Base-by-base conservation (phyloP, 2,113 vertebrate genomes). In the Callithrix jacchus region DNA sequence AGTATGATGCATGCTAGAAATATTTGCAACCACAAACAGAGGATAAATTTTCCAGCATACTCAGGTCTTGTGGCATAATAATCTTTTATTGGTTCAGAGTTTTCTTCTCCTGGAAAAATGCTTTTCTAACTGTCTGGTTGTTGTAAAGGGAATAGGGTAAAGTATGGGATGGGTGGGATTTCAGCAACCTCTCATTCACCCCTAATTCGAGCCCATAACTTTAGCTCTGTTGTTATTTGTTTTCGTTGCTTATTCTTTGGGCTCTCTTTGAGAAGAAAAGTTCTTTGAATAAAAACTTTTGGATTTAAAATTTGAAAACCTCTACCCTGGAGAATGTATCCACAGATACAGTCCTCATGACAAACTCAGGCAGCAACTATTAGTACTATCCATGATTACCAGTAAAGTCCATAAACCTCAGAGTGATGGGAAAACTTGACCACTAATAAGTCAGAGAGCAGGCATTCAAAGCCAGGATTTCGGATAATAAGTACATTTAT, bases 161-260 rank as follows among this genome's bases (percentile, higher is more conserved):
- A 2, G 27, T 11, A 11, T 3, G 18, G 27, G 3, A 5, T 13
- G 2, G 11, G 4, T 16, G 7, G 40, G 9, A 27, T 45, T 7
- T 6, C 12, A 42, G 6, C 23, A 25, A 1, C 8, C 17, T 80
- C 18, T 76, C 23, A 32, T n/a, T 40, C 40, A 42, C 3, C 4
- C 3, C 8, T 14, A 40, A 4, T 30, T 84, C 21, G n/a, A 79
- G 40, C 68, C 35, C 66, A 37, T 4, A 45, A 35, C 86, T 30
- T 85, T 7, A 20, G 14, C 5, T 82, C 42, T 81, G 35, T 3
- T 49, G 3, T 18, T 77, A 64, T 13, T 92, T 80, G 20, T 90
- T 86, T 83, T 93, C 47, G 91, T 88, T 91, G 30, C 42, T 73
- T 94, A 73, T 79, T 91, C 74, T 82, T 80, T 91, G 58, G 61